Evolutionary conservation across 2,113 vertebrate genomes (phyloP).

Genomic region (Crotalus tigris): DNA sequence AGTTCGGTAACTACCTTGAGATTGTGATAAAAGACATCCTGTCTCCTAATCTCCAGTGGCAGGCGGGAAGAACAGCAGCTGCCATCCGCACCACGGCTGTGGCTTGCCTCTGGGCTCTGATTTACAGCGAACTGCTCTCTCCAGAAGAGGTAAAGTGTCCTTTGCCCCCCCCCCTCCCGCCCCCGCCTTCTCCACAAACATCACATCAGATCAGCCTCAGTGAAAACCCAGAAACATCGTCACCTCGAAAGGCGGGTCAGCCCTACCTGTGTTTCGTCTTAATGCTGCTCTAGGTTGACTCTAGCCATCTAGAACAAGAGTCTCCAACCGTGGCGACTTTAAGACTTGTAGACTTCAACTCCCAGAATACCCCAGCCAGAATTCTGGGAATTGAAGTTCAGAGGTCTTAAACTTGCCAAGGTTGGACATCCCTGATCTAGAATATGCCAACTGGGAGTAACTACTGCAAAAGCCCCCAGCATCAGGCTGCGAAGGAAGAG

Average conservation of each 20-base stretch:
- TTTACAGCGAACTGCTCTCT: slow-evolving; percentile 71
- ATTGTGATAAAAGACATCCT: slow-evolving; percentile 79
- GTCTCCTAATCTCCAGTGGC: slow-evolving; percentile 92
- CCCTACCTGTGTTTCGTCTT: not conserved
- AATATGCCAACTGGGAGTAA: not conserved
- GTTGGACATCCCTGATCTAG: not conserved
- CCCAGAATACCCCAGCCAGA: not conserved
- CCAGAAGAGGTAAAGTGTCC: slow-evolving; percentile 76
- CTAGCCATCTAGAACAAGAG: not conserved
- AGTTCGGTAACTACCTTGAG: slow-evolving; percentile 76
- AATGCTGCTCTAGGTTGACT: not conserved
- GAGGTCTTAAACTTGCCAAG: not conserved
- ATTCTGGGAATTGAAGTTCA: not conserved
- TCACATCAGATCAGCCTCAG: not conserved
- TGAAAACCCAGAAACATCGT: slow-evolving; percentile 26
- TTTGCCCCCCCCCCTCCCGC: not conserved
- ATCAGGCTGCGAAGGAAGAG: not conserved
- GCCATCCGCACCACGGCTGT: slow-evolving; percentile 86
- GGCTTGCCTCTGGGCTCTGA: slow-evolving; percentile 87
- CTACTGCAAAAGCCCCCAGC: not conserved
- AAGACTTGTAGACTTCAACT: not conserved
- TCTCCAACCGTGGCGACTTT: not conserved
- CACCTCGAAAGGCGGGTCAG: not conserved
- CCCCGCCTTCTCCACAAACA: not conserved
- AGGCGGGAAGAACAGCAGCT: slow-evolving; percentile 82